phyloP scores from a whole-genome alignment of 1,140 invertebrate genomes.

The Zaprionus africanus region DNA sequence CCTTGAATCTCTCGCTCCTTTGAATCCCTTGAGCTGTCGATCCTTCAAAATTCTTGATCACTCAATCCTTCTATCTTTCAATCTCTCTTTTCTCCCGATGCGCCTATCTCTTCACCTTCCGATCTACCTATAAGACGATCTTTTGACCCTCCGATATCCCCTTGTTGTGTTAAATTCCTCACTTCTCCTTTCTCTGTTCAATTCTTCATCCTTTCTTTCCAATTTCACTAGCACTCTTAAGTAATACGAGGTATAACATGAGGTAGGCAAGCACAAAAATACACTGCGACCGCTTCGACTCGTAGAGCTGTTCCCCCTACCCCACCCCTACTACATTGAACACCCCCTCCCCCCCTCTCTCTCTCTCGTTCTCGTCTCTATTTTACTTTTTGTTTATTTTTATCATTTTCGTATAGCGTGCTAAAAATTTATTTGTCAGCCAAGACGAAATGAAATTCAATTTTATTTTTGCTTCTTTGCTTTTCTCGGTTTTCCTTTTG shows the following conservation, averaged over 20 bases:
- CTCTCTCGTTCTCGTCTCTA: not conserved
- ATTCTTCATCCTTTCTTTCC: slow-evolving; percentile 13
- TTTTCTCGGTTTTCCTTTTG: slow-evolving; percentile 10
- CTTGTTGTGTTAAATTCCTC: not conserved
- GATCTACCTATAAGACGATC: too few relatives aligned
- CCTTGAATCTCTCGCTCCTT: too few relatives aligned
- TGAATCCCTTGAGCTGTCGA: accelerated
- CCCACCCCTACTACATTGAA: not conserved
- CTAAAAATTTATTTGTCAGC: slow-evolving; percentile 75
- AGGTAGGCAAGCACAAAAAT: not conserved
- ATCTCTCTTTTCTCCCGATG: too few relatives aligned
- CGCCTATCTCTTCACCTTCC: too few relatives aligned
- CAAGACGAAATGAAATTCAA: slow-evolving; percentile 51
- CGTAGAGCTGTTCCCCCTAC: not conserved
- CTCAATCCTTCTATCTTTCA: too few relatives aligned
- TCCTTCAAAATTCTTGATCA: too few relatives aligned
- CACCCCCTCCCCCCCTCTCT: not conserved
- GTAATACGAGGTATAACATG: slow-evolving; percentile 12
- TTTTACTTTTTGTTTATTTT: slow-evolving; percentile 71
- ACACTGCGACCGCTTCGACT: slow-evolving; percentile 17
- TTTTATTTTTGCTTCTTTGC: slow-evolving; percentile 18
- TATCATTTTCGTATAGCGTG: slow-evolving; percentile 63
- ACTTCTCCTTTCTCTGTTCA: not conserved
- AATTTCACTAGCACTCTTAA: slow-evolving; percentile 32
- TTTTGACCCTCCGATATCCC: too few relatives aligned